These are phyloP conservation scores for Lycopodina hypogea DNA, from an alignment of 37 sponge, comb jelly and placozoan genomes.

Conservation along the genomic window DNA sequence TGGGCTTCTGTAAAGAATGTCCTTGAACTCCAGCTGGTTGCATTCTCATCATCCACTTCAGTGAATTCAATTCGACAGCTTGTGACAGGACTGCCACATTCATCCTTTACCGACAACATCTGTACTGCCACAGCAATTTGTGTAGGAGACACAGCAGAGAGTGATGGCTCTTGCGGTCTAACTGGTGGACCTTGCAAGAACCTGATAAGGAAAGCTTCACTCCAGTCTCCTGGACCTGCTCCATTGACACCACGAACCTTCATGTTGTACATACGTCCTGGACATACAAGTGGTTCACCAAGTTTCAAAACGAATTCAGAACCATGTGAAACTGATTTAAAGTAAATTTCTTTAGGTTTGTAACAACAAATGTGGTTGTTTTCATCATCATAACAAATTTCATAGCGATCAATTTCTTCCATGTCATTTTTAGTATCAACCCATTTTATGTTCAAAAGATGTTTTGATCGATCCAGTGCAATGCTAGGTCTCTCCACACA, in stretches of 20 bases:
- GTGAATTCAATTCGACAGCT: neutral
- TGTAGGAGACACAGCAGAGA: neutral
- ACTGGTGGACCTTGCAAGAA: neutral
- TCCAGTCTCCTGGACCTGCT: constrained; percentile 4
- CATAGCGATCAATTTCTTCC: neutral
- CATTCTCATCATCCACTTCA: neutral
- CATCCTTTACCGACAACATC: neutral
- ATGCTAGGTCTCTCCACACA: neutral
- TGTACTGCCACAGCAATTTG: neutral
- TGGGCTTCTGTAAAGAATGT: neutral
- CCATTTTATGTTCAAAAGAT: neutral
- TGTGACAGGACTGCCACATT: constrained; percentile 10
- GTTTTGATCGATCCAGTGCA: neutral
- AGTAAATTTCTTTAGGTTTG: neutral
- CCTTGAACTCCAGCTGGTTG: no score
- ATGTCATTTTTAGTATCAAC: neutral
- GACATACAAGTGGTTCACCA: neutral
- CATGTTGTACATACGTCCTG: neutral
- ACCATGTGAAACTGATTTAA: neutral
- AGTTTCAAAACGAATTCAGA: neutral
- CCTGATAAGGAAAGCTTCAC: neutral
- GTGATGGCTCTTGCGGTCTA: neutral
- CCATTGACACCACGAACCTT: constrained; percentile 1
- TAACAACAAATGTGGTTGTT: neutral
- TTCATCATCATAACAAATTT: neutral